Conservation (phyloP, 2,113 vertebrate species). For the Isurus oxyrinchus region DNA sequence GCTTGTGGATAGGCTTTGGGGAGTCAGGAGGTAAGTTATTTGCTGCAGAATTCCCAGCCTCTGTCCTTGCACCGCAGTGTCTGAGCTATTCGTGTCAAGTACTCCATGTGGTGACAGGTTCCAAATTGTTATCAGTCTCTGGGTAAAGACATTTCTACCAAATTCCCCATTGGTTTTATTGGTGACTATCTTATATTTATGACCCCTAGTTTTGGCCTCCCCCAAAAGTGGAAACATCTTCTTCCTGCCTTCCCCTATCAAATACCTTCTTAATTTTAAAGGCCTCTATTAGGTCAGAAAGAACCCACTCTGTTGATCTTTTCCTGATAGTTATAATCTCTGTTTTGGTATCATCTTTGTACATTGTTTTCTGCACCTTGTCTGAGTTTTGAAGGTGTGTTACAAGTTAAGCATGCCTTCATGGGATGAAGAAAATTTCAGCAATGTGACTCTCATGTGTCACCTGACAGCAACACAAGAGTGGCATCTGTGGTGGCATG, state of each 20-base stretch:
- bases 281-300: neutral
- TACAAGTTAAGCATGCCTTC: neutral
- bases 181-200: neutral
- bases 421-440: neutral
- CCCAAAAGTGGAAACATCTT: neutral
- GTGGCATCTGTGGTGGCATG: neutral
- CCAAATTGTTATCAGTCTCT: neutral
- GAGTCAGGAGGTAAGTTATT: no score
- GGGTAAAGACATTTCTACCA: neutral
- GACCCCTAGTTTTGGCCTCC: neutral
- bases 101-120: neutral
- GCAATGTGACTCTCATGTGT: neutral
- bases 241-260: neutral
- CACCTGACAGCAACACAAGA: neutral
- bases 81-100: neutral
- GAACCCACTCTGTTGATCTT: neutral
- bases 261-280: neutral
- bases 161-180: neutral
- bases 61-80: no score
- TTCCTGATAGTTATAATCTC: neutral
- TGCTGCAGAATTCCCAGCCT: no score
- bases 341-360: neutral
- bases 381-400: neutral
- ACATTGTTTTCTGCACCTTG: neutral
- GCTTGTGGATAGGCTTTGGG: no score